Evolutionary conservation across 2,888 invertebrate genomes (phyloP).

Genomic region (Lasiommata megera): DNA sequence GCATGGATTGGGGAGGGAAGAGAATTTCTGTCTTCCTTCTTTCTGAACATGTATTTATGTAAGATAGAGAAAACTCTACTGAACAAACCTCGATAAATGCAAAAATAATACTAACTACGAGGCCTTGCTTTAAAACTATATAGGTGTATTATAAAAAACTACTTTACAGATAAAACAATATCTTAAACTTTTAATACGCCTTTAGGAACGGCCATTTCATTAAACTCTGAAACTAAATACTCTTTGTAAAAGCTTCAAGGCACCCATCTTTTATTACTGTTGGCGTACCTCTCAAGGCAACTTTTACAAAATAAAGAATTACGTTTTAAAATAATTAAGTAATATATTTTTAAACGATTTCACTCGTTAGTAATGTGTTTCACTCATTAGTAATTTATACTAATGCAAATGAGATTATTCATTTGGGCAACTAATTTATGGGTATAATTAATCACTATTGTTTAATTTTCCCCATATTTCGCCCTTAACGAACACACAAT

Average conservation of each 20-base stretch:
- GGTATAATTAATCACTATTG: too few species aligned
- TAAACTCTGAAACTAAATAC: neutral
- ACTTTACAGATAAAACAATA: neutral
- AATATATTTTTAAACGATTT: neutral
- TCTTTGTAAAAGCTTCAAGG: neutral
- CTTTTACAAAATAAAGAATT: neutral
- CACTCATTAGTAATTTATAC: too few species aligned
- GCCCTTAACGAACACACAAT: too few species aligned
- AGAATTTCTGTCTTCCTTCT: conserved; percentile 30
- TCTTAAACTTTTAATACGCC: neutral
- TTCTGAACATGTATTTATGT: conserved; percentile 8
- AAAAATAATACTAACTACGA: neutral
- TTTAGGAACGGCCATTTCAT: neutral
- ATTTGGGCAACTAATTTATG: too few species aligned
- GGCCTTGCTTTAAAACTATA: neutral
- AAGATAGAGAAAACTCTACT: neutral
- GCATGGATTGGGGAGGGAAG: conserved; percentile 16
- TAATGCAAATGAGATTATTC: too few species aligned
- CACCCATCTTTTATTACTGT: neutral
- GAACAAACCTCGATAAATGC: neutral
- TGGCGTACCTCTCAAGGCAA: neutral
- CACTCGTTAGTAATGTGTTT: neutral
- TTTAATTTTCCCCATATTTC: too few species aligned
- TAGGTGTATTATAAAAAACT: too few species aligned
- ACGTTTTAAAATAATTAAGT: too few species aligned